phyloP scores from a whole-genome alignment of 1,140 invertebrate genomes.

The Ostrea denselamellosa region DNA sequence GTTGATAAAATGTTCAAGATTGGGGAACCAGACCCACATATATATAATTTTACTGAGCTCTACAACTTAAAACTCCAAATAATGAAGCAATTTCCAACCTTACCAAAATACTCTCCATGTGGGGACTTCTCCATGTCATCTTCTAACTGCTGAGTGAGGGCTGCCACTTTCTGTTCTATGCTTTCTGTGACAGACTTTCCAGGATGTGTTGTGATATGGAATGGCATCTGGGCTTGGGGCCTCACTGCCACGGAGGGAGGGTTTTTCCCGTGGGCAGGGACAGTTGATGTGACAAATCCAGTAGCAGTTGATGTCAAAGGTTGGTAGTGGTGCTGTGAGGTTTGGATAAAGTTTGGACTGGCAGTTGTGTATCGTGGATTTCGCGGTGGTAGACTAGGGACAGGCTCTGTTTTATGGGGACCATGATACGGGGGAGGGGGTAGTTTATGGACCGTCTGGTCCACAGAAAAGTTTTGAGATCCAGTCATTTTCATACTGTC shows the following conservation, averaged over 20 bases:
- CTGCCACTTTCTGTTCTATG: slow-evolving; percentile 79
- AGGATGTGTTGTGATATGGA: slow-evolving; percentile 88
- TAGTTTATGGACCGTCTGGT: slow-evolving; percentile 60
- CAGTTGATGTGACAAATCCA: slow-evolving; percentile 32
- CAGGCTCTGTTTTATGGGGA: slow-evolving; percentile 75
- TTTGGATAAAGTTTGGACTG: slow-evolving; percentile 41
- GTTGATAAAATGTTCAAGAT: too few relatives aligned
- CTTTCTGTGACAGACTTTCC: slow-evolving; percentile 75
- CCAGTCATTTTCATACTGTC: slow-evolving; percentile 71
- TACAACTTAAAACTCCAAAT: too few relatives aligned
- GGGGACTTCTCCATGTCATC: slow-evolving; percentile 92
- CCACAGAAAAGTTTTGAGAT: slow-evolving; percentile 61
- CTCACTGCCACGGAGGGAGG: slow-evolving; percentile 56
- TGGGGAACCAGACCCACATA: too few relatives aligned
- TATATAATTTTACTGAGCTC: too few relatives aligned
- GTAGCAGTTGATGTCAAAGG: background rate
- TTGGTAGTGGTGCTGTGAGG: slow-evolving; percentile 50
- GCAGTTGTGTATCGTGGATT: slow-evolving; percentile 55
- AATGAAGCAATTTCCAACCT: slow-evolving; percentile 65
- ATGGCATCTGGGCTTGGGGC: slow-evolving; percentile 86
- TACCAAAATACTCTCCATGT: slow-evolving; percentile 97
- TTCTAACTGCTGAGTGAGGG: slow-evolving; percentile 79
- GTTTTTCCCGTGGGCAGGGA: slow-evolving; percentile 40
- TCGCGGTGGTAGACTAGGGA: slow-evolving; percentile 64
- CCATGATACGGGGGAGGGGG: slow-evolving; percentile 78